Base-by-base conservation (phyloP, 37 sponge, comb jelly and placozoan genomes). In the Axinella damicornis region DNA sequence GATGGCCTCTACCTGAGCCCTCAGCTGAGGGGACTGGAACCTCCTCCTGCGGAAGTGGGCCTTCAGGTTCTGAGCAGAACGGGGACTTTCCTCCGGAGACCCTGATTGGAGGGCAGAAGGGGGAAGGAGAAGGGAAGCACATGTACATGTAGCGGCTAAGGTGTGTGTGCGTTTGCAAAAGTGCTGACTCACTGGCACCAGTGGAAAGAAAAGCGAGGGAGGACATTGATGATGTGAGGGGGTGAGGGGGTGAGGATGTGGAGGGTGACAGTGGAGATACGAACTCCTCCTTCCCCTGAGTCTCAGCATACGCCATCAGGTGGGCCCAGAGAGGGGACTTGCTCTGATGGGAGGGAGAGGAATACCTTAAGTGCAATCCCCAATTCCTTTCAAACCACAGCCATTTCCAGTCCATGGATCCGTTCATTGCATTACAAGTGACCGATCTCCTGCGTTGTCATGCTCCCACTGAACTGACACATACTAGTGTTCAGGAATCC, bases 291-390 rank as follows among this genome's bases (percentile, higher is more conserved):
- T 39, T 53, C 28, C 80, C 83, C 15, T 62, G 18, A 1, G 72
- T 59, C 71, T 94, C 91, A 30, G 80, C 91, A 71, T 76, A 95
- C 4, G 95, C 86, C 75, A 80, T 91, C 31, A 95, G 81, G 32
- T 92, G 93, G 20, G 87, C 76, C 95, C 95, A 95, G 41, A 95
- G 62, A 2, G 85, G 84, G 72, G 89, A 88, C 65, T 87, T 87
- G 30, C 93, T 82, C 88, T 92, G 57, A 25, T 30, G 59, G 31
- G 15, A 15, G 2, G 16, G 34, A 35, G 69, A 13, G 34, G 27
- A 25, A 22, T 4, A 61, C 62, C 4, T 46, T n/a, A n/a, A n/a
- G n/a, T n/a, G n/a, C n/a, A n/a, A n/a, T n/a, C n/a, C n/a, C n/a
- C n/a, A n/a, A n/a, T n/a, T n/a, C n/a, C n/a, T n/a, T n/a, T n/a